Base-by-base conservation (phyloP, 2,113 vertebrate genomes). In the Anguilla japonica region DNA sequence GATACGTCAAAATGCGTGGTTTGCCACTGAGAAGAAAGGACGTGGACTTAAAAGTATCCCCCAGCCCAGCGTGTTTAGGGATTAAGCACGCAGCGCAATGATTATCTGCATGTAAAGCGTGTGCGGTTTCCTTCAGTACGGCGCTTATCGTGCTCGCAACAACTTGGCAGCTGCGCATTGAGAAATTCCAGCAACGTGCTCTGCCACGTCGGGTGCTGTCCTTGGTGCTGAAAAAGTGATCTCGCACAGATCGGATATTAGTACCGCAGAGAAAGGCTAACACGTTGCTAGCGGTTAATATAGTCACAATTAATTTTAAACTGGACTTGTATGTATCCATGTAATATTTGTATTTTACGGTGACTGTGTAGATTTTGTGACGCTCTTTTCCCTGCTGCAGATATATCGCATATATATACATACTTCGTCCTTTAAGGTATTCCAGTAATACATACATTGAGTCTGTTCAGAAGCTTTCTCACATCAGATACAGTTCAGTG, bases 171-270 rank as follows among this genome's bases (percentile, higher is more conserved):
- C n/a, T 75, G 26, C 26, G n/a, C 26, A 29, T 26, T 13, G 81
- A 83, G 46, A 34, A 34, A 83, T 34, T 75, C 22, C 26, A 13
- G 71, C 43, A 29, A 29, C 43, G 4, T 53, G 22, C 11, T 26
- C 34, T 2, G n/a, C 26, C 40, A 15, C 71, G 13, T 80, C 9
- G 75, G 79, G 18, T 15, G 81, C 89, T 89, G 75, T 87, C 87
- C 84, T 26, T 57, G 89, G 89, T 87, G 71, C 89, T 89, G 88
- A 87, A 85, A 34, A 50, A 83, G 46, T 29, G 71, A 75, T 40
- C 79, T 41, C 79, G 41, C 14, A 2, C 40, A 79, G 39, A 16
- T 41, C 29, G 34, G 79, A 75, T 13, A 9, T 75, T 75, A 6
- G 26, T 75, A 75, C 9, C 18, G 22, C 71, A 75, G 71, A 34